Base-by-base conservation (phyloP, 2,113 vertebrate species). In the Loxodonta africana region DNA sequence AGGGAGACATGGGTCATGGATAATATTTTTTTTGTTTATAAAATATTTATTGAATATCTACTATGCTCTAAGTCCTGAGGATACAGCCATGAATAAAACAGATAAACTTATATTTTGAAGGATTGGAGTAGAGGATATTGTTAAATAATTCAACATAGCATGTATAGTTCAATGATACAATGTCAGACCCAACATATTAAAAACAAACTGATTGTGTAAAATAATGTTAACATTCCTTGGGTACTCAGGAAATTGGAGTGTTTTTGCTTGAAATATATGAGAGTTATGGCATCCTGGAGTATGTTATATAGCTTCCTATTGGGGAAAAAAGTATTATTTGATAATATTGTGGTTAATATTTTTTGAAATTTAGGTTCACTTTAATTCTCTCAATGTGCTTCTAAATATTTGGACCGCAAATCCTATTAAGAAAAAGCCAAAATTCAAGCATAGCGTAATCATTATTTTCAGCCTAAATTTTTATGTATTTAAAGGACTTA, bases 291-390 rank as follows among this genome's bases (percentile, higher is more conserved):
- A 78, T 86, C 83, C 30, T 86, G 1, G 0, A 81, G 3, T 48
- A 57, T 65, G 8, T 14, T 0, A 97, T 63, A 21, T 96, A 90
- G 88, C 90, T 96, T 95, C 53, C 37, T 97, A 80, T 71, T 98
- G 94, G 90, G 23, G 2, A 91, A 97, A 86, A 92, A 97, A 78
- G 33, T 48, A 69, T 62, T 30, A 1, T 96, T 97, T 93, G 84
- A 96, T 93, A 97, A 95, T 63, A 96, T 48, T 96, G 81, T 90
- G 77, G 71, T 97, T 97, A 95, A 97, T 76, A 71, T 97, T 98
- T 98, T 98, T 97, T 97, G 80, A 97, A 98, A 98, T 97, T 98
- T 98, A 98, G 96, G 90, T 62, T 62, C 83, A 46, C n/a, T 83
- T 88, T 97, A 96, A 98, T 98, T 97, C 95, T 97, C n/a, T 98